Conservation (phyloP, 2,113 vertebrate species). For the Etheostoma spectabile region DNA sequence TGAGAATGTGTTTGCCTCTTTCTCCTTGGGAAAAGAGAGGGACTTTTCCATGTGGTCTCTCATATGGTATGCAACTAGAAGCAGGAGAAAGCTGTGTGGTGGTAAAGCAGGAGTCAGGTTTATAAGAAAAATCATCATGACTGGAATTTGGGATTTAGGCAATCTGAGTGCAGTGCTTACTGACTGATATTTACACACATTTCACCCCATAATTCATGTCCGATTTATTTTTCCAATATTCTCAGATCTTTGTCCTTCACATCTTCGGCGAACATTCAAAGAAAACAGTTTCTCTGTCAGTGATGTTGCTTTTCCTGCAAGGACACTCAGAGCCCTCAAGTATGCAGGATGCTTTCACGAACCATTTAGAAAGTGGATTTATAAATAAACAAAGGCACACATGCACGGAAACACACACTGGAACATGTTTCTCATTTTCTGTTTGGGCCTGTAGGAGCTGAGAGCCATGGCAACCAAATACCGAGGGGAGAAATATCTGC, state of each 20-base stretch:
- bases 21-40: neutral
- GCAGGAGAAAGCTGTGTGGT: slow-evolving; percentile 2
- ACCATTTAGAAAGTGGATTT: slow-evolving; percentile 50
- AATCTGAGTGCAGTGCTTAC: neutral
- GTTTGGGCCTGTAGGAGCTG: slow-evolving; percentile 75
- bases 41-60: slow-evolving; percentile 42
- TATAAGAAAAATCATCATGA: neutral
- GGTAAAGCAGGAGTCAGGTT: neutral
- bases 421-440: slow-evolving; percentile 67
- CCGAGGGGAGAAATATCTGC: slow-evolving; percentile 72
- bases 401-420: slow-evolving; percentile 26
- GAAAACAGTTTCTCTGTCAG: neutral
- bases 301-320: slow-evolving; percentile 13
- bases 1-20: neutral
- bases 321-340: slow-evolving; percentile 16
- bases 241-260: neutral
- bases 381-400: slow-evolving; percentile 52
- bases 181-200: neutral
- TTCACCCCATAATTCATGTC: neutral
- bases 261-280: neutral
- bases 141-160: neutral
- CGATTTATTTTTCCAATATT: neutral
- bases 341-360: slow-evolving; percentile 64
- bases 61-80: slow-evolving; percentile 34
- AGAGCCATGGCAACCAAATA: slow-evolving; percentile 76